Evolutionary conservation across 2,888 invertebrate genomes (phyloP), one percentile per base, ranked within the genome.

Genomic region (Mesorhabditis spiculigera): DNA sequence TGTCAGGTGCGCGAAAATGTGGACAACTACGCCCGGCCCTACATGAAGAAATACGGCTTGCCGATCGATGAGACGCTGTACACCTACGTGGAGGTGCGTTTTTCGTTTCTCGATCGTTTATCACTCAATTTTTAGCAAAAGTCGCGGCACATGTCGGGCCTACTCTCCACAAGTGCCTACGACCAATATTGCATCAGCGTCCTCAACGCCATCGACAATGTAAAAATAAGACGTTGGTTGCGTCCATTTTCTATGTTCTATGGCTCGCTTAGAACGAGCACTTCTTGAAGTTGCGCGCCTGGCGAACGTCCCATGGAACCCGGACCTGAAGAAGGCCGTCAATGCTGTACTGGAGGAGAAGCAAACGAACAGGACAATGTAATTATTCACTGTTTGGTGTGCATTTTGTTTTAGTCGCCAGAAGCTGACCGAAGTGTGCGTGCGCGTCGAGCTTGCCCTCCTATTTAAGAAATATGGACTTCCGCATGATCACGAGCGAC

Each of bases 161-260:
- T 58, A 5, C 8, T 66, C 64, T 69, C 63, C 4, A 65, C 72
- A 0, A 58, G 67, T 43, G 73, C 78, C 45, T 80, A 77, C 78
- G 80, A 79, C 44, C 73, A 75, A 44, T 75, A 78, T 64, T 81
- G 79, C 65, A 71, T 81, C 45, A 73, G 76, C 58, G 66, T 81
- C 13, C 72, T 75, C 66, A 74, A 78, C 4, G 73, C 76, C 66
- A 75, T 81, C 42, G 58, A 50, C 8, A 50, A 50, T 50, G 58
- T n/a, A n/a, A 10, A 50, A n/a, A 50, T 50, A 10, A 50, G 58
- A 50, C 58, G 58, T 45, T 68, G 5, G 78, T 78, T 67, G 74
- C 70, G 43, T 65, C 77, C 28, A 28, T 28, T 28, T 28, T 28
- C 3, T 28, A 28, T 28, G 66, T 77, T 44, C 71, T 28, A 28